phyloP scores from a whole-genome alignment of 2,797 vertebrate species.

The Mycteria americana region DNA sequence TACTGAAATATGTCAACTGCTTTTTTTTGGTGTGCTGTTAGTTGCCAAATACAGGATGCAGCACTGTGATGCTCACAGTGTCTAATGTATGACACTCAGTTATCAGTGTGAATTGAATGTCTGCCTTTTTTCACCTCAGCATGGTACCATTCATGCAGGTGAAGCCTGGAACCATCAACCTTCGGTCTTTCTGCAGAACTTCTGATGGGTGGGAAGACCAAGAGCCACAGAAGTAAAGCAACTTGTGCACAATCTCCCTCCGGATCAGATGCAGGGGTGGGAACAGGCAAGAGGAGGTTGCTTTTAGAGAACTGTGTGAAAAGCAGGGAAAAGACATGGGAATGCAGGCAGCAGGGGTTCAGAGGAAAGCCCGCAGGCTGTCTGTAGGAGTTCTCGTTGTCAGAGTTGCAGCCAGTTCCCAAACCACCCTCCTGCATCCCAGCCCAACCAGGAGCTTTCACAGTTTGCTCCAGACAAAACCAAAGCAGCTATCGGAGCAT shows the following conservation, averaged over 20 bases:
- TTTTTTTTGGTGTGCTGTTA: background rate
- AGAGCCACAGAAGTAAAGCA: background rate
- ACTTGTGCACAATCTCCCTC: background rate
- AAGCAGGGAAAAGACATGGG: background rate
- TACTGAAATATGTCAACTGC: background rate
- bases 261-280: background rate
- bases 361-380: background rate
- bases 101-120: accelerated
- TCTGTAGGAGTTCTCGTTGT: background rate
- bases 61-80: background rate
- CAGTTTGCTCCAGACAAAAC: background rate
- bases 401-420: background rate
- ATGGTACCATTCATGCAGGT: background rate
- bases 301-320: background rate
- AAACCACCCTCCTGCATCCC: background rate
- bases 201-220: background rate
- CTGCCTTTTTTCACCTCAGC: background rate
- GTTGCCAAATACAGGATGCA: background rate
- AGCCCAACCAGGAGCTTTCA: background rate
- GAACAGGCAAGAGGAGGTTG: background rate
- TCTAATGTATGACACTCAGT: background rate
- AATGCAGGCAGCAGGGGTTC: background rate
- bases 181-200: background rate
- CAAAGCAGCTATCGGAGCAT: background rate
- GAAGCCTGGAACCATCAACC: background rate